Evolutionary conservation across 2,888 invertebrate species (phyloP).

Genomic region (Drosophila anomelani): DNA sequence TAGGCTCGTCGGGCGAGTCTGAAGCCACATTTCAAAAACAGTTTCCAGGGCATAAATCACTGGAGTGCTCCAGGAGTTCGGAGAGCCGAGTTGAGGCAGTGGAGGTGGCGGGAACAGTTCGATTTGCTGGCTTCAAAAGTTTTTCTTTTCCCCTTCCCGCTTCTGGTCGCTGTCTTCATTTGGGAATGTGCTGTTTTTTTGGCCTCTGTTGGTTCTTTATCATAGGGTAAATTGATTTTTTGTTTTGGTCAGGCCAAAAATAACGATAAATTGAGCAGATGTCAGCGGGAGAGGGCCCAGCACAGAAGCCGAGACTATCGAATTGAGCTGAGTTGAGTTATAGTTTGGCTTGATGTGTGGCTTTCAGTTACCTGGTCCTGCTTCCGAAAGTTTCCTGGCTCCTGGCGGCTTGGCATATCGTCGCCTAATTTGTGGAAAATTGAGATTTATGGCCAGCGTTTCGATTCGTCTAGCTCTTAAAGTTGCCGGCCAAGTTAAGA

Average conservation of each 20-base stretch:
- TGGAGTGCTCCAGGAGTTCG: constrained; percentile 65
- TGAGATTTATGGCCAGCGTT: constrained; percentile 69
- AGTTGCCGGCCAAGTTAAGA: constrained; percentile 41
- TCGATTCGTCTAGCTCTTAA: constrained; percentile 31
- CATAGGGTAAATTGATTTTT: constrained; percentile 79
- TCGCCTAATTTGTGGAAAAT: constrained; percentile 77
- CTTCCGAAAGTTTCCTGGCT: constrained; percentile 6
- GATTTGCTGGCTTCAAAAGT: constrained; percentile 66
- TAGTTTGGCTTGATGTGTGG: constrained; percentile 74
- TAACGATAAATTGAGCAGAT: constrained; percentile 80
- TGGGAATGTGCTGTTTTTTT: constrained; percentile 15
- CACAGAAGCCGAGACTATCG: constrained; percentile 28
- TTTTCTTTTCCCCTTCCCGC: constrained; percentile 13
- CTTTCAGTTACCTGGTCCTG: constrained; percentile 55
- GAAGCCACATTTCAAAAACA: constrained; percentile 78
- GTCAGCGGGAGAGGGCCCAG: constrained; percentile 57
- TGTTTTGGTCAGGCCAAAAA: constrained; percentile 57
- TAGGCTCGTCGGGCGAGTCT: constrained; percentile 49
- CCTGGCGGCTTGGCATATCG: constrained; percentile 60
- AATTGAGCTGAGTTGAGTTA: constrained; percentile 72
- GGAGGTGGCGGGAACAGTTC: constrained; percentile 56
- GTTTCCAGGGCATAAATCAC: constrained; percentile 79
- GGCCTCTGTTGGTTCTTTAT: constrained; percentile 57
- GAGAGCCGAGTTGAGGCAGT: not conserved
- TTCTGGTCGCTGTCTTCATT: constrained; percentile 30